phyloP scores from a whole-genome alignment of 2,113 vertebrate species.

The Isurus oxyrinchus region DNA sequence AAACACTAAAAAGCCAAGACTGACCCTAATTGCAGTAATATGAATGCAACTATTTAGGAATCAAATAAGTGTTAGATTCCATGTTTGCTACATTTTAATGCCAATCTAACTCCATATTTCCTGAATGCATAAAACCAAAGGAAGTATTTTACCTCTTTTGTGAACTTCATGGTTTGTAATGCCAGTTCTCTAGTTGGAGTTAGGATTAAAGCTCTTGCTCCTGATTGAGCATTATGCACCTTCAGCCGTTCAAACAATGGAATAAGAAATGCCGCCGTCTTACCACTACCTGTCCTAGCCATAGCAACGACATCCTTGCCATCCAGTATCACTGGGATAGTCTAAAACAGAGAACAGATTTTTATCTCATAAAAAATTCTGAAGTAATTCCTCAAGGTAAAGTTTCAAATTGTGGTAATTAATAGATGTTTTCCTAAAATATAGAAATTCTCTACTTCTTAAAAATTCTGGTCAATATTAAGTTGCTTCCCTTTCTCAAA shows the following conservation, averaged over 20 bases:
- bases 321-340: conserved; percentile 78
- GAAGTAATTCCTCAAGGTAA: background rate
- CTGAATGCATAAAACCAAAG: background rate
- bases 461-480: background rate
- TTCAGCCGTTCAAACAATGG: conserved; percentile 93
- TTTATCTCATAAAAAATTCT: background rate
- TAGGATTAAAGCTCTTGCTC: conserved; percentile 79
- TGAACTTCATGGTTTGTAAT: conserved; percentile 95
- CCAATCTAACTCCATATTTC: background rate
- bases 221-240: conserved; percentile 70
- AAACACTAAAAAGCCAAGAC: background rate
- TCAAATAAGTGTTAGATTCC: background rate
- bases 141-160: conserved; percentile 71
- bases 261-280: conserved; percentile 90
- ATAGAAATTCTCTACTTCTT: background rate
- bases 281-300: conserved; percentile 90
- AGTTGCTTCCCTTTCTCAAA: background rate
- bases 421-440: background rate
- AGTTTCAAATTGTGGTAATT: background rate
- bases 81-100: background rate
- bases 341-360: conserved; percentile 51
- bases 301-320: conserved; percentile 91
- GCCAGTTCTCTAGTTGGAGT: conserved; percentile 90
- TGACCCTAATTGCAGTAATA: background rate
- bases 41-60: background rate